A percentile compares a stretch with the other conserved stretches of the same genome.
Conservation (phyloP, 2,113 vertebrate genomes). For the Polypterus senegalus region DNA sequence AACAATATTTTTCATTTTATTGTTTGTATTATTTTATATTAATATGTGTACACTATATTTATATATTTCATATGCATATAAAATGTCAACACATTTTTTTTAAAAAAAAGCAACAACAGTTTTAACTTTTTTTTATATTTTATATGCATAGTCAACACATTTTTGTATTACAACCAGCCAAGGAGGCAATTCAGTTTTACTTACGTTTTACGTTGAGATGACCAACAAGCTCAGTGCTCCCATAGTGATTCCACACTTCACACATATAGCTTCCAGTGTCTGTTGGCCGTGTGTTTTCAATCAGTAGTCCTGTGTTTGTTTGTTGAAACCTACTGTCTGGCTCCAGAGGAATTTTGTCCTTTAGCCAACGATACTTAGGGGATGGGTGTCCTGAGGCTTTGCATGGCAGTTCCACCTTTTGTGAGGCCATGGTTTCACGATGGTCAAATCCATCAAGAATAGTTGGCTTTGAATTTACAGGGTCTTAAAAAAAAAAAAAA, state of each 20-base stretch:
- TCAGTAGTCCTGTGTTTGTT: conserved; percentile 75
- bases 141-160: too few species aligned
- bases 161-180: not conserved
- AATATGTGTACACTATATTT: too few species aligned
- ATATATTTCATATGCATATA: too few species aligned
- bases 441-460: conserved; percentile 93
- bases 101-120: too few species aligned
- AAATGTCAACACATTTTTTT: too few species aligned
- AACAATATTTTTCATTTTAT: too few species aligned
- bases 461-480: conserved; percentile 84
- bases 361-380: conserved; percentile 94
- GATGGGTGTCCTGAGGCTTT: conserved; percentile 88
- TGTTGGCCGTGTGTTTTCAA: conserved; percentile 71
- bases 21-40: too few species aligned
- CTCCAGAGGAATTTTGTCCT: conserved; percentile 87
- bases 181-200: conserved; percentile 26
- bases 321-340: conserved; percentile 86
- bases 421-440: conserved; percentile 83
- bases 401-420: conserved; percentile 87
- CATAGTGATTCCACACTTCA: conserved; percentile 96
- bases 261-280: conserved; percentile 89
- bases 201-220: conserved; percentile 85
- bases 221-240: conserved; percentile 84
- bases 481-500: conserved; percentile 61
- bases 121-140: too few species aligned